These are phyloP conservation scores for Dicrurus megarhynchus DNA, from an alignment of 2,113 vertebrate genomes.

Conservation along the genomic window DNA sequence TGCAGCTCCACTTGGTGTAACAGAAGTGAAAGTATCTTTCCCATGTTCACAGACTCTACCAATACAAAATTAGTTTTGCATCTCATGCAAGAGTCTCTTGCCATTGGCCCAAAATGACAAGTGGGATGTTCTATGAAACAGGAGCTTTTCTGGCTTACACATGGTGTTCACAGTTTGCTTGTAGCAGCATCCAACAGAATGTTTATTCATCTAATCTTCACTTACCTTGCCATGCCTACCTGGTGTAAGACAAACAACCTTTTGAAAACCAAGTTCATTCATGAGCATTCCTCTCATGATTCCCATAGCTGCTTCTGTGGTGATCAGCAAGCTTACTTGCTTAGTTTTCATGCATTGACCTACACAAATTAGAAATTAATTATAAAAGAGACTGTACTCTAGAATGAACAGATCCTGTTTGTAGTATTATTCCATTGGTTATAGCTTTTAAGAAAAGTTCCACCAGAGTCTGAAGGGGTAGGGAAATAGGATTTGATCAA, in stretches of 20 bases:
- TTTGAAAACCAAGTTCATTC: not conserved
- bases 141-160: not conserved
- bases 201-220: not conserved
- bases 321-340: not conserved
- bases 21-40: constrained; percentile 46
- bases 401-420: not conserved
- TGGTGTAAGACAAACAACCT: not conserved
- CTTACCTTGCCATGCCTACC: not conserved
- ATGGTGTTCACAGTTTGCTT: not conserved
- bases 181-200: not conserved
- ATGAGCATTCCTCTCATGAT: not conserved
- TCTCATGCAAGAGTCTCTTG: not conserved
- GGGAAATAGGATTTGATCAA: not conserved
- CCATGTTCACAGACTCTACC: not conserved
- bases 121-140: not conserved
- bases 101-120: not conserved
- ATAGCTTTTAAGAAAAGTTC: not conserved
- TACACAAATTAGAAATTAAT: not conserved
- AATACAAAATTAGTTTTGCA: not conserved
- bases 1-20: not conserved
- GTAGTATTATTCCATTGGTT: not conserved
- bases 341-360: not conserved
- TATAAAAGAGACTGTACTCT: not conserved
- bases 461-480: not conserved
- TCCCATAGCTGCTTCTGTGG: not conserved